Conservation (phyloP, 2,113 vertebrate genomes). For the Pygoscelis adeliae region DNA sequence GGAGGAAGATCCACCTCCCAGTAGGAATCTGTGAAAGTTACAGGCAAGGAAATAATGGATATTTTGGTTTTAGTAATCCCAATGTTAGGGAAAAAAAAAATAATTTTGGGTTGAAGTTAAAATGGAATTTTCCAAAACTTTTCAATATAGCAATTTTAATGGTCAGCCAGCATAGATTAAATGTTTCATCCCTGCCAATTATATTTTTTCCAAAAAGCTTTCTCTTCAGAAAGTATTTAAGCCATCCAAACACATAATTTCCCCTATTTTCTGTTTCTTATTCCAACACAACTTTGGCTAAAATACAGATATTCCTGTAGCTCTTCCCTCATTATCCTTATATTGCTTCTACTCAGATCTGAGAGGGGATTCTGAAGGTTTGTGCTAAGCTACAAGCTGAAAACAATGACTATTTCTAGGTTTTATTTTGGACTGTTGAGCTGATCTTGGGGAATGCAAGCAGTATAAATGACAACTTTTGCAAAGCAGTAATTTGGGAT, state of each 20-base stretch:
- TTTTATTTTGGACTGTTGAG: background rate
- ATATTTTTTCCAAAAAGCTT: background rate
- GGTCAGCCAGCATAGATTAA: background rate
- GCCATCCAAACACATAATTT: background rate
- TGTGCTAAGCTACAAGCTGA: background rate
- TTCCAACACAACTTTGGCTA: background rate
- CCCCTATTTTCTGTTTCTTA: background rate
- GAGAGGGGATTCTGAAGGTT: background rate
- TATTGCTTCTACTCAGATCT: background rate
- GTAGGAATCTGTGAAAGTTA: background rate
- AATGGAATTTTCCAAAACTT: background rate
- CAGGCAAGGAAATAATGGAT: background rate
- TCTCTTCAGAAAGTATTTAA: background rate
- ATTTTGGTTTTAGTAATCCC: background rate
- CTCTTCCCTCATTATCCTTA: background rate
- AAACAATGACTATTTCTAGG: background rate
- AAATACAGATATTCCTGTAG: background rate
- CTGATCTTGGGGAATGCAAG: background rate
- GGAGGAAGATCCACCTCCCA: background rate
- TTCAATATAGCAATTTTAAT: background rate
- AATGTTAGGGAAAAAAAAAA: background rate
- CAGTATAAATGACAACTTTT: background rate
- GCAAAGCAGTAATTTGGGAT: background rate
- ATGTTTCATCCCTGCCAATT: background rate
- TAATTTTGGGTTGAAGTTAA: background rate